phyloP scores from a whole-genome alignment of 2,113 vertebrate species.

The Himantopus leucocephalus region DNA sequence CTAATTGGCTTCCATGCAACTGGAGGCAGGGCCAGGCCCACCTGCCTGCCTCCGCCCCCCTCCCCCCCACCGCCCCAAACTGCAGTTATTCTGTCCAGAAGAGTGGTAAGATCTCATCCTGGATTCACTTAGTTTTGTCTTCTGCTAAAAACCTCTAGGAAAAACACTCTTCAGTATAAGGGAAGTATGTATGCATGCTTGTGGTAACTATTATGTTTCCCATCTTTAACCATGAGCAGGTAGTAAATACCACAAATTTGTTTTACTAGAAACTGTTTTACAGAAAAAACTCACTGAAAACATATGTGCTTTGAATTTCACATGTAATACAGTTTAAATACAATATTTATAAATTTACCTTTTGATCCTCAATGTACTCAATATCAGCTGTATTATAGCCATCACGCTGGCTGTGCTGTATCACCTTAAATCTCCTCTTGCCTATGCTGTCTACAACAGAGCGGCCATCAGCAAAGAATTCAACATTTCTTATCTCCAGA shows the following conservation, averaged over 20 bases:
- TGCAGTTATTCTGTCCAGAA: background rate
- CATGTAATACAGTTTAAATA: background rate
- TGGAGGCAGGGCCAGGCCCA: background rate
- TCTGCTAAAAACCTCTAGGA: background rate
- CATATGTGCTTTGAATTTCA: background rate
- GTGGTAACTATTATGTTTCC: background rate
- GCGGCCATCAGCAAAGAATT: slow-evolving; percentile 83
- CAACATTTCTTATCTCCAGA: slow-evolving; percentile 82
- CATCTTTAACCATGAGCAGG: background rate
- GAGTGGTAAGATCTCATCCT: background rate
- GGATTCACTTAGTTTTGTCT: background rate
- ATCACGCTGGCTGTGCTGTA: slow-evolving; percentile 78
- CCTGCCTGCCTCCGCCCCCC: no score
- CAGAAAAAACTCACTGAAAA: background rate
- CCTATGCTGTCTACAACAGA: slow-evolving; percentile 83
- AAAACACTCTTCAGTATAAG: background rate
- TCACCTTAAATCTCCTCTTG: slow-evolving; percentile 81
- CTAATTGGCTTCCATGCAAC: background rate
- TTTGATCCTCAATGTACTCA: slow-evolving; percentile 83
- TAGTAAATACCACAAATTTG: background rate
- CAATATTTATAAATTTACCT: slow-evolving; percentile 55
- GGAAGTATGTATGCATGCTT: background rate
- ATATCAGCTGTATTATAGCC: slow-evolving; percentile 84
- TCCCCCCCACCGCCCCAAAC: no score
- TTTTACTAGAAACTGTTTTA: background rate